Conservation (phyloP, 2,113 vertebrate species). For the Danio rerio region GRCz12tu NC_133176.1:9486001-9486500, state of each 20-base stretch:
- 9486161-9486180: too few relatives aligned
- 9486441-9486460: not conserved
- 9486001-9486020: not conserved
- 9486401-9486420: not conserved
- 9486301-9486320: too few relatives aligned
- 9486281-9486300: too few relatives aligned
- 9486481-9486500: not conserved
- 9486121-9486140: not conserved
- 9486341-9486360: not conserved
- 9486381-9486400: not conserved
- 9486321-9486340: too few relatives aligned
- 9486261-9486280: too few relatives aligned
- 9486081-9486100: too few relatives aligned
- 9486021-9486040: not conserved
- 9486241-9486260: too few relatives aligned
- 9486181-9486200: too few relatives aligned
- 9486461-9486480: not conserved
- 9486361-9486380: not conserved
- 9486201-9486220: too few relatives aligned
- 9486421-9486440: not conserved
- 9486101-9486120: not conserved
- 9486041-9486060: not conserved
- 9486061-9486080: not conserved
- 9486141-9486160: not conserved
- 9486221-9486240: too few relatives aligned